Evolutionary conservation across 2,113 vertebrate genomes (phyloP), one percentile per base, ranked within the genome.

Genomic region (Scortum barcoo): DNA sequence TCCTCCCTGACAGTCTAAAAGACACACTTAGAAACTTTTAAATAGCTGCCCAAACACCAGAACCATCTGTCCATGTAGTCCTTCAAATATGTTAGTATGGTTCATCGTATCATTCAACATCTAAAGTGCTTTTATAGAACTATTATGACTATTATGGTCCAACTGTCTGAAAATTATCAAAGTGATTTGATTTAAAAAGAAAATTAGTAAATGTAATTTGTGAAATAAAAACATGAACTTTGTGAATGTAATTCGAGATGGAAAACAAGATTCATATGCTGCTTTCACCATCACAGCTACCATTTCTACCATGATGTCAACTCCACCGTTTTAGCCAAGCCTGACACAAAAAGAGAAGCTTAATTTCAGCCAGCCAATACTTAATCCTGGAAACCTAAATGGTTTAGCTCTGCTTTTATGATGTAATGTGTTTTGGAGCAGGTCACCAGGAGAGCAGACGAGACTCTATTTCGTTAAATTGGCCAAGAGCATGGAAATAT

Each of bases 361-460:
- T 90, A 42, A 78, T 83, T 76, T 74, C 58, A 85, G 65, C 54
- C 51, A 66, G 76, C 50, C 40, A 80, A 60, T 53, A 68, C 53
- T 80, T 77, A 86, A 84, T 86, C 82, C 77, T 80, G 70, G 67
- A 67, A 86, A 54, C 66, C 38, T 78, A n/a, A n/a, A n/a, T n/a
- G n/a, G 76, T 76, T 85, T 75, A 69, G 70, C 70, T 50, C 28
- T 28, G 66, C 73, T 84, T 78, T 87, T 72, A 76, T 71, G 33
- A 20, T 46, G 19, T 76, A 51, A 77, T 85, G 72, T 36, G 53
- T 78, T 74, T 44, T 67, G 14, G 61, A 79, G 60, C 58, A 0
- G 65, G 80, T 77, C 83, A 80, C 48, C 28, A 14, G n/a, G 50
- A 85, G 79, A 66, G 19, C 24, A 81, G 44, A 7, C n/a, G n/a